Evolutionary conservation across 2,888 invertebrate genomes (phyloP).

Genomic region (Blera fallax): DNA sequence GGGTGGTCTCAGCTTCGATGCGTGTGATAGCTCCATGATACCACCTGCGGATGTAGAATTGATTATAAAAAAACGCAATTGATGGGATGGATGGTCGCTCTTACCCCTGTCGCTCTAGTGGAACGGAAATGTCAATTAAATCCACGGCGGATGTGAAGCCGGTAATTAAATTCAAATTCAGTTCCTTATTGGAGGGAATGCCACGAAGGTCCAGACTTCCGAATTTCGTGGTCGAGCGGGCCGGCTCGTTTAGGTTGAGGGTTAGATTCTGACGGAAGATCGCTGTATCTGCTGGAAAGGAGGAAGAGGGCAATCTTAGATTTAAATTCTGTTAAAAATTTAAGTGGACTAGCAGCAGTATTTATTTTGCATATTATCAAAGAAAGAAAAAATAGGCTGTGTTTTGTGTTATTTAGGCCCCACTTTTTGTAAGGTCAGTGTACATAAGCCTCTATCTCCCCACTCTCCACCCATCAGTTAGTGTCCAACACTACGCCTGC

Average conservation of each 20-base stretch:
- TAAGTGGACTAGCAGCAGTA: no score
- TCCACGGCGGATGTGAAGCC: slow-evolving; percentile 85
- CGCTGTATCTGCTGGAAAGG: slow-evolving; percentile 82
- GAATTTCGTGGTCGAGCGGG: slow-evolving; percentile 79
- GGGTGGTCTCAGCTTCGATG: slow-evolving; percentile 93
- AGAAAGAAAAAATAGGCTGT: no score
- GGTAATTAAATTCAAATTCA: slow-evolving; percentile 88
- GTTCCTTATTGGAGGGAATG: slow-evolving; percentile 82
- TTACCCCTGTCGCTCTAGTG: slow-evolving; percentile 94
- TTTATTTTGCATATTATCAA: no score
- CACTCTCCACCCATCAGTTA: no score
- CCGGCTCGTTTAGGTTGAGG: slow-evolving; percentile 86
- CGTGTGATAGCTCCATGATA: slow-evolving; percentile 97
- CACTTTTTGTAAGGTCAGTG: no score
- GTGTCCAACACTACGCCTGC: background rate
- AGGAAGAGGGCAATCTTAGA: no score
- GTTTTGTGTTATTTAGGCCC: no score
- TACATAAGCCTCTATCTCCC: background rate
- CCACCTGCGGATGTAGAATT: slow-evolving; percentile 85
- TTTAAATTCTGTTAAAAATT: no score
- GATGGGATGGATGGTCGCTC: slow-evolving; percentile 75
- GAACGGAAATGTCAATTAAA: slow-evolving; percentile 90
- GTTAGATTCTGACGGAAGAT: slow-evolving; percentile 88
- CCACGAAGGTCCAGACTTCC: slow-evolving; percentile 82
- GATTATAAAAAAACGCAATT: slow-evolving; percentile 35